phyloP scores from a whole-genome alignment of 2,888 invertebrate species.

The Saturnia pavonia region DNA sequence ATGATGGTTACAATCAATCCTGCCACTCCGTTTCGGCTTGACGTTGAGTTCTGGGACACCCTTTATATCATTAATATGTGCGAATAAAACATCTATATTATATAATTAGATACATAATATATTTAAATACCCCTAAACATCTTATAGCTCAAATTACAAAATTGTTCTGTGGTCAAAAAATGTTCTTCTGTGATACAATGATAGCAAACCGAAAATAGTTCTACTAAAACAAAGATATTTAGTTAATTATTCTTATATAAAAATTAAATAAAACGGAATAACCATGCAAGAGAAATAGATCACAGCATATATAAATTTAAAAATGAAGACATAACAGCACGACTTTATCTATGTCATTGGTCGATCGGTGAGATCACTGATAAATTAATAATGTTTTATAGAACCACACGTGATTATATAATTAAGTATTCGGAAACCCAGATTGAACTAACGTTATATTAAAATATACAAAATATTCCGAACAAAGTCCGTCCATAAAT shows the following conservation, averaged over 20 bases:
- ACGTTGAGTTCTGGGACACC: no score
- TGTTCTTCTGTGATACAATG: neutral
- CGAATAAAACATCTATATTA: no score
- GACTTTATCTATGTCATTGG: neutral
- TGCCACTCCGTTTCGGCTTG: no score
- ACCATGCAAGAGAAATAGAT: neutral
- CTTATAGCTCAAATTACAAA: no score
- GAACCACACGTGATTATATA: neutral
- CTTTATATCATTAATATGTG: no score
- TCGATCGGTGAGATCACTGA: neutral
- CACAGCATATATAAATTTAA: no score
- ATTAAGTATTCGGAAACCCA: neutral
- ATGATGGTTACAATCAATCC: no score
- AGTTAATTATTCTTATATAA: neutral
- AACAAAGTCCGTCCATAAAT: constrained; percentile 13
- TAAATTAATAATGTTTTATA: neutral
- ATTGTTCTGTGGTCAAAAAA: no score
- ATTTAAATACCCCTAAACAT: no score
- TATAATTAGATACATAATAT: no score
- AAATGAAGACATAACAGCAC: no score
- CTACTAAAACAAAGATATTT: neutral
- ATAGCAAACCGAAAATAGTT: neutral
- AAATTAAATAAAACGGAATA: neutral
- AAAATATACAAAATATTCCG: constrained; percentile 10
- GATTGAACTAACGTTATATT: neutral